Base-by-base conservation (phyloP, 1,140 invertebrate genomes). In the Proctacanthus coquilletti region DNA sequence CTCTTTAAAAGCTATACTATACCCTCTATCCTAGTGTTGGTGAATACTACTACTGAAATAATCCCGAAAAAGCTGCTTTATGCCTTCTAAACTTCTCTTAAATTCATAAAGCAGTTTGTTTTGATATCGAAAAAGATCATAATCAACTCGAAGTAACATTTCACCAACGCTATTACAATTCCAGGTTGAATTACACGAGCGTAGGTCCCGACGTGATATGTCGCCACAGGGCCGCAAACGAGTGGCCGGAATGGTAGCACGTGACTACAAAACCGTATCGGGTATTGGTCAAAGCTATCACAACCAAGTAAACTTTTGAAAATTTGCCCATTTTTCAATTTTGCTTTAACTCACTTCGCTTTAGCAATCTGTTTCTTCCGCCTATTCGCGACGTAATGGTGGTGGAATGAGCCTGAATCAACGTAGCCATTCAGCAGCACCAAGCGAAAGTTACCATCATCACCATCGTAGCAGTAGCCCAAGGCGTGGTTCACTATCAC, bases 141-240 rank as follows among this genome's bases (percentile, higher is more conserved):
- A n/a, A n/a, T n/a, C n/a, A n/a, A n/a, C n/a, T n/a, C n/a, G n/a
- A n/a, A n/a, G n/a, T n/a, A n/a, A n/a, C n/a, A n/a, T n/a, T n/a
- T n/a, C n/a, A n/a, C n/a, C n/a, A n/a, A n/a, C n/a, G n/a, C n/a
- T n/a, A n/a, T n/a, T n/a, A 8, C 23, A 15, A 30, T 45, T 49
- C 44, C 46, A 60, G 57, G 45, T 57, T 42, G 57, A 60, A 47
- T 48, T 57, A 43, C 48, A 56, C 48, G 56, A 64, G 36, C 57
- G 70, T 45, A 63, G 64, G 40, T 71, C 66, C 42, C 67, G 80
- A 46, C 70, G 80, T 46, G 82, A 84, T 50, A 79, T 81, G 71
- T 81, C 80, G 37, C 78, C 79, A 9, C 73, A 80, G 45, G 77
- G 75, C 45, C 68, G 79, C 41, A 77, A 80, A 53, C 63, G 76